Conservation (phyloP, 2,888 invertebrate species). For the Stenodera caucasica region DNA sequence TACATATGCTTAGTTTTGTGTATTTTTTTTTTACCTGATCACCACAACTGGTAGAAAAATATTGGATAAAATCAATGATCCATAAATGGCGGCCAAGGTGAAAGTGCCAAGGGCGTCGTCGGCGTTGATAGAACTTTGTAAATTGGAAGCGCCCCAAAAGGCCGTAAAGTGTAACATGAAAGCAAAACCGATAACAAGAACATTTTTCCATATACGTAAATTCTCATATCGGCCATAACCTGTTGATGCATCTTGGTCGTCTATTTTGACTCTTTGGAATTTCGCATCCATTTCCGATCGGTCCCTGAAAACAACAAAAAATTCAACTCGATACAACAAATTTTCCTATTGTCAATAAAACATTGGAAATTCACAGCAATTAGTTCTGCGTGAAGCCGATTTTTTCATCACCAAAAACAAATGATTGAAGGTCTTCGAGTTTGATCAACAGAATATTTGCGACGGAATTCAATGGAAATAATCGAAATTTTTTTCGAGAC, state of each 20-base stretch:
- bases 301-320: constrained; percentile 24
- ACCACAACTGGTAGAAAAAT: constrained; percentile 84
- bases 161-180: constrained; percentile 94
- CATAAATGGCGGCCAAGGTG: constrained; percentile 84
- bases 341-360: neutral
- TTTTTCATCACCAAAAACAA: no score
- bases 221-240: constrained; percentile 64
- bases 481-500: no score
- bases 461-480: no score
- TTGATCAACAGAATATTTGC: no score
- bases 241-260: constrained; percentile 36
- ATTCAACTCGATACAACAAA: neutral
- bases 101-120: constrained; percentile 81
- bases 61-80: constrained; percentile 84
- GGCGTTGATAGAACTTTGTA: constrained; percentile 83
- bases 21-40: constrained; percentile 63
- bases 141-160: constrained; percentile 81
- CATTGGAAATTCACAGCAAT: neutral
- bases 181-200: constrained; percentile 80
- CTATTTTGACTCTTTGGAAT: constrained; percentile 43
- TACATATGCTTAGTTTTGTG: no score
- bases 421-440: no score
- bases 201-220: constrained; percentile 81
- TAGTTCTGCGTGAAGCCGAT: neutral
- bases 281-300: constrained; percentile 42